These are phyloP conservation scores for Adelges cooleyi DNA, from an alignment of 1,140 invertebrate species.

Conservation along the genomic window DNA sequence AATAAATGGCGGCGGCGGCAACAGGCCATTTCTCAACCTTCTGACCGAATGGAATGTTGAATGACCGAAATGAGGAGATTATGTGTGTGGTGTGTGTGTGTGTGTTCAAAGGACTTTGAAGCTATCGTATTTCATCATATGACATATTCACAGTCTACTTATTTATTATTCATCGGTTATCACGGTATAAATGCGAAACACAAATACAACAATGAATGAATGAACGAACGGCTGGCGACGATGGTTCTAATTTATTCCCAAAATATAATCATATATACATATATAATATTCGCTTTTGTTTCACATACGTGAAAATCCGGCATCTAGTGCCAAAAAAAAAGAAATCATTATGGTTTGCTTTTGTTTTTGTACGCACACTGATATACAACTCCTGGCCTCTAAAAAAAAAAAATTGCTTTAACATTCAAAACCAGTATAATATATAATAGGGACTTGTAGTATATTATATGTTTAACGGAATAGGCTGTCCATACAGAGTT, in stretches of 20 bases:
- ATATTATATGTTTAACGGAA: too few species aligned
- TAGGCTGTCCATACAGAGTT: too few species aligned
- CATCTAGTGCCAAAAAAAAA: conserved; percentile 18
- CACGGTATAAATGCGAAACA: neutral
- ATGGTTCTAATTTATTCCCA: conserved; percentile 23
- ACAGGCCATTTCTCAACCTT: conserved; percentile 2
- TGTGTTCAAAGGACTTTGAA: conserved; percentile 15
- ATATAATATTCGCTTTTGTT: conserved; percentile 24
- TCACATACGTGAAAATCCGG: neutral
- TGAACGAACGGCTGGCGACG: neutral
- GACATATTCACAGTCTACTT: conserved; percentile 13
- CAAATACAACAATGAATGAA: conserved; percentile 20
- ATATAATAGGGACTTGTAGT: neutral
- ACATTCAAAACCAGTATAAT: conserved; percentile 14
- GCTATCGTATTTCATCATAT: conserved; percentile 17
- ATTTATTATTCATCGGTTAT: conserved; percentile 17
- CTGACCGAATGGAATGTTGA: conserved; percentile 19
- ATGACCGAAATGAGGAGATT: conserved; percentile 14
- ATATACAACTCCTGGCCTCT: neutral
- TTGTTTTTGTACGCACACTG: neutral
- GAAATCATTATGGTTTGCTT: conserved; percentile 3
- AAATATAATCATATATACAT: neutral
- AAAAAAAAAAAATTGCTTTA: conserved; percentile 7
- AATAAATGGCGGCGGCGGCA: neutral
- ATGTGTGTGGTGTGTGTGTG: neutral